Percentiles rank a stretch among this genome's conserved stretches.
Conservation (phyloP, 2,888 invertebrate species). For the Thera britannica region DNA sequence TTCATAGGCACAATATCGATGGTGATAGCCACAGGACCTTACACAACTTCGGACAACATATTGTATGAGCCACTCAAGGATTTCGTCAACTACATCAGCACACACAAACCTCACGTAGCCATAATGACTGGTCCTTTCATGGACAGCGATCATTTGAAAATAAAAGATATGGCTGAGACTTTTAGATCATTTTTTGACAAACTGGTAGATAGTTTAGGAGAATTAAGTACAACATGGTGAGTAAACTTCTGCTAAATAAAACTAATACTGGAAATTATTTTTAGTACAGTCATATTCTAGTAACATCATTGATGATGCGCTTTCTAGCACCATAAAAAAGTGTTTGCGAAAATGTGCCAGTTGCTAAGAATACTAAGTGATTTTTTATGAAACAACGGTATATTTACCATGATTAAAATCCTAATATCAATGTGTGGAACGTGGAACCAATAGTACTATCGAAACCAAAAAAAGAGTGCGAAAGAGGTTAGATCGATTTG, state of each 20-base stretch:
- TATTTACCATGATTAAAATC: too few relatives aligned
- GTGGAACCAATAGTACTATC: too few relatives aligned
- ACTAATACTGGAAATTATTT: too few relatives aligned
- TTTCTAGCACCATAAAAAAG: too few relatives aligned
- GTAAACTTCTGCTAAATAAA: conserved; percentile 27
- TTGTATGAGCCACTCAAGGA: conserved; percentile 93
- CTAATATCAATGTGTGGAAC: too few relatives aligned
- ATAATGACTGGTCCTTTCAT: conserved; percentile 94
- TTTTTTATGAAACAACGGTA: too few relatives aligned
- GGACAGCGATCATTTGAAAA: conserved; percentile 87
- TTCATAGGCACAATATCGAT: conserved; percentile 85
- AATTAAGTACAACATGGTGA: conserved; percentile 84
- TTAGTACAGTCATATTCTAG: too few relatives aligned
- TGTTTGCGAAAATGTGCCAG: too few relatives aligned
- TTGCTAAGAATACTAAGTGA: too few relatives aligned
- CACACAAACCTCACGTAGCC: conserved; percentile 90
- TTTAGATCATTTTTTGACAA: conserved; percentile 91
- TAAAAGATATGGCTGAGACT: conserved; percentile 87
- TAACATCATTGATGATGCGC: too few relatives aligned
- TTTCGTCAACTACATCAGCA: conserved; percentile 87
- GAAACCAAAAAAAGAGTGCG: too few relatives aligned
- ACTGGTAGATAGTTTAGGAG: conserved; percentile 87
- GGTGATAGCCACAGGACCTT: conserved; percentile 93
- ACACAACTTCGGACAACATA: conserved; percentile 90
- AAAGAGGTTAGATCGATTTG: too few relatives aligned